phyloP scores from a whole-genome alignment of 2,888 invertebrate genomes.

The Hydriomena furcata region DNA sequence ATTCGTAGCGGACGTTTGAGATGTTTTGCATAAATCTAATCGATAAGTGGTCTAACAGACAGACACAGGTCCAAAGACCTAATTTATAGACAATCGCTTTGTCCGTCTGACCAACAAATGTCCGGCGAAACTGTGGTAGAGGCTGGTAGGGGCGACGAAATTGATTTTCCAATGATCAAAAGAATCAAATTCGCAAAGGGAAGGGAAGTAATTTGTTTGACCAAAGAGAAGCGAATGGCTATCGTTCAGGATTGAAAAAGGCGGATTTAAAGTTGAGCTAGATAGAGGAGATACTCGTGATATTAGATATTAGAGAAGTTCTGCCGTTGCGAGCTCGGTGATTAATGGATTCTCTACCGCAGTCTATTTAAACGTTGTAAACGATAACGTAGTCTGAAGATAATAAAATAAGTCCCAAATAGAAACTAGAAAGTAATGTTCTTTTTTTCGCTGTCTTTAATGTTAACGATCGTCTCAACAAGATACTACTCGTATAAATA shows the following conservation, averaged over 20 bases:
- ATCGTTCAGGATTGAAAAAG: slow-evolving; percentile 15
- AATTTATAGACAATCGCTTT: slow-evolving; percentile 29
- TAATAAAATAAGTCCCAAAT: too few species aligned
- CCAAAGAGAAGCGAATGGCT: slow-evolving; percentile 44
- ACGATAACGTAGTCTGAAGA: too few species aligned
- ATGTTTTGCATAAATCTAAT: slow-evolving; percentile 12
- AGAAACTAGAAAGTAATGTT: too few species aligned
- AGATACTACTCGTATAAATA: too few species aligned
- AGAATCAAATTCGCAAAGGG: slow-evolving; percentile 69
- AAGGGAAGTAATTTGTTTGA: slow-evolving; percentile 68
- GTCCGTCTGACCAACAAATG: slow-evolving; percentile 24
- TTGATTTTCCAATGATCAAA: slow-evolving; percentile 72
- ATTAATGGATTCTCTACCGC: too few species aligned
- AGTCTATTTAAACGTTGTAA: too few species aligned
- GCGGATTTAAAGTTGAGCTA: slow-evolving; percentile 13
- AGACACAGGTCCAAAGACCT: slow-evolving; percentile 12
- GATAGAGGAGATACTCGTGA: slow-evolving; percentile 16
- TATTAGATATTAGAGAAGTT: too few species aligned
- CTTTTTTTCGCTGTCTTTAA: too few species aligned
- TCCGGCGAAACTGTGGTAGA: slow-evolving; percentile 26
- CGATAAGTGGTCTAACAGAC: not conserved
- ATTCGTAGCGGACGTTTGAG: slow-evolving; percentile 1
- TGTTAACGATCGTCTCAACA: too few species aligned
- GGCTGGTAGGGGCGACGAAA: slow-evolving; percentile 53
- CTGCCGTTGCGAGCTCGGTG: too few species aligned